Conservation (phyloP, 2,113 vertebrate genomes). For the Archocentrus centrarchus region DNA sequence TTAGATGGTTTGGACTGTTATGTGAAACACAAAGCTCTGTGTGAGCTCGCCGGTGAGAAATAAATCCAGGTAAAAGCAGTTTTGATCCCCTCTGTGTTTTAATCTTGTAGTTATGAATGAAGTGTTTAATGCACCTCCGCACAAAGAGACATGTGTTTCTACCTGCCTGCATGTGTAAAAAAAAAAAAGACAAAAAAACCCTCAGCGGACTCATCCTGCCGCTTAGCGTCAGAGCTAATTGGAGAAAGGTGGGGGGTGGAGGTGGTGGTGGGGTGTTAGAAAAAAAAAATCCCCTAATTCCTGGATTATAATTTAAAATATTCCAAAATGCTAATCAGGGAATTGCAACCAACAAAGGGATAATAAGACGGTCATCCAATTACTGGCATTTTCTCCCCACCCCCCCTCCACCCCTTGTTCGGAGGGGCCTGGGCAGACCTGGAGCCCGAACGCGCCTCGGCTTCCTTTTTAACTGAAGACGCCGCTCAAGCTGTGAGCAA, state of each 20-base stretch:
- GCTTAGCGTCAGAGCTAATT: conserved; percentile 69
- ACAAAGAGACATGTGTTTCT: conserved; percentile 19
- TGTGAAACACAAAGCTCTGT: neutral
- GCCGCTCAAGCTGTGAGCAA: conserved; percentile 70
- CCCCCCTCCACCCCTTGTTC: conserved; percentile 16
- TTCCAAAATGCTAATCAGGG: conserved; percentile 84
- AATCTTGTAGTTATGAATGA: neutral
- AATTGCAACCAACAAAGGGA: conserved; percentile 83
- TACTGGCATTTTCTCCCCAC: conserved; percentile 67
- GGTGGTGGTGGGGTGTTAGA: neutral
- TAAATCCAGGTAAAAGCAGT: conserved; percentile 19
- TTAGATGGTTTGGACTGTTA: neutral
- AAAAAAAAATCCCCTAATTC: conserved; percentile 75
- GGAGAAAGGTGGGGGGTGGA: conserved; percentile 9
- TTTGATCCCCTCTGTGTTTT: neutral
- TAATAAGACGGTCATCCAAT: conserved; percentile 83
- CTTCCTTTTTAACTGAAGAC: conserved; percentile 57
- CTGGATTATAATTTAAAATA: conserved; percentile 84
- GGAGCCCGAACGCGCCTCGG: conserved; percentile 42
- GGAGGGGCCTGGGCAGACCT: conserved; percentile 66
- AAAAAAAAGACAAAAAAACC: neutral
- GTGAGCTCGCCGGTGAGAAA: neutral
- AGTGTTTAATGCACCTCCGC: conserved; percentile 13
- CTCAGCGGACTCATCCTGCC: conserved; percentile 44
- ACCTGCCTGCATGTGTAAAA: conserved; percentile 55